phyloP scores from a whole-genome alignment of 2,797 vertebrate genomes.

The Enteromius argenteus region DNA sequence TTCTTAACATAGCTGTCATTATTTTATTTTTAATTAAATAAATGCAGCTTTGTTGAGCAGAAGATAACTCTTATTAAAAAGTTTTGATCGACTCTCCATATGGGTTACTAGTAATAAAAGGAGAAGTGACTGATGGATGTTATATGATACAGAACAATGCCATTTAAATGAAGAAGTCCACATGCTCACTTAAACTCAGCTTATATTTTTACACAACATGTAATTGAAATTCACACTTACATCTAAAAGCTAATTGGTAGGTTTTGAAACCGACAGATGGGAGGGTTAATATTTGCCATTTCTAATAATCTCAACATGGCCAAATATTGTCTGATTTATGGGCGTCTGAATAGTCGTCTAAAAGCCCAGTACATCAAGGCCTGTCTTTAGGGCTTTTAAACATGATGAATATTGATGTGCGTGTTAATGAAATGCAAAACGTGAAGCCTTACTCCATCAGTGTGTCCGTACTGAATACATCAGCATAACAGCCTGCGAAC shows the following conservation, averaged over 20 bases:
- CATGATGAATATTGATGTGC: conserved; percentile 59
- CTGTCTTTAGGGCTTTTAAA: conserved; percentile 41
- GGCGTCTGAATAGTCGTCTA: neutral
- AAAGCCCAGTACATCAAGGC: conserved; percentile 29
- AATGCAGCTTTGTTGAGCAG: neutral
- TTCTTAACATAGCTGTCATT: neutral
- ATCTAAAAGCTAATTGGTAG: neutral
- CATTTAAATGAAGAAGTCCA: neutral
- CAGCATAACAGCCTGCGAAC: conserved; percentile 18
- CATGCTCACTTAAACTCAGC: neutral
- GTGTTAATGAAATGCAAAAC: conserved; percentile 61
- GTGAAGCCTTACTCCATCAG: conserved; percentile 45
- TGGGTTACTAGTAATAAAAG: neutral
- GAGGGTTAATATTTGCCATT: neutral
- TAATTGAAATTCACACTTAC: neutral
- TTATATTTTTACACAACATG: neutral
- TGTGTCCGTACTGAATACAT: conserved; percentile 34
- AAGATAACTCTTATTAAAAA: neutral
- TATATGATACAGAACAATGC: neutral
- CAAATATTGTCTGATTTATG: conserved; percentile 17
- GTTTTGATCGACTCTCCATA: neutral
- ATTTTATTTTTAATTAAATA: neutral
- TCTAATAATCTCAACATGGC: neutral
- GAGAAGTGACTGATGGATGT: neutral
- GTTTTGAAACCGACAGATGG: neutral